These are phyloP conservation scores for Furcula furcula DNA, from an alignment of 2,888 invertebrate species.

Conservation along the genomic window DNA sequence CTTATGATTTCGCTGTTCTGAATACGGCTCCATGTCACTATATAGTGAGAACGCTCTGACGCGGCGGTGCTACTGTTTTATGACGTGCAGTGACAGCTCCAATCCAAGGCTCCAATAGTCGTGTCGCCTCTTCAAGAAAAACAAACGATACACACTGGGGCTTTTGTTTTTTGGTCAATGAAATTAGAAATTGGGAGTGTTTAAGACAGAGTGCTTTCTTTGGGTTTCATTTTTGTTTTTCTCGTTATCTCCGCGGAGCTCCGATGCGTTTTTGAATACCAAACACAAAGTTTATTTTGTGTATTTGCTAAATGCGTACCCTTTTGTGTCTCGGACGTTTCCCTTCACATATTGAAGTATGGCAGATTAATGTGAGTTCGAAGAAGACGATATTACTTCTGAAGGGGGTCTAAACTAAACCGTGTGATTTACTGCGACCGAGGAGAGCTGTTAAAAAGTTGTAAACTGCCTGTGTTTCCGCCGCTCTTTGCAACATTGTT, in stretches of 20 bases:
- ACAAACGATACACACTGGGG: constrained; percentile 12
- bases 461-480: constrained; percentile 79
- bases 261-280: constrained; percentile 14
- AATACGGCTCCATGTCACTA: constrained; percentile 41
- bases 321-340: constrained; percentile 63
- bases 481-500: constrained; percentile 67
- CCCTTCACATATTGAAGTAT: constrained; percentile 75
- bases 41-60: constrained; percentile 42
- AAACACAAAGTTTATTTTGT: constrained; percentile 31
- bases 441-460: constrained; percentile 75
- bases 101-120: no score
- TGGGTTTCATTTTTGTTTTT: constrained; percentile 4
- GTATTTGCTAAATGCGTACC: constrained; percentile 53
- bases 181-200: constrained; percentile 31
- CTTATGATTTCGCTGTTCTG: constrained; percentile 28
- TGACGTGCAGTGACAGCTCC: constrained; percentile 61
- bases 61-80: constrained; percentile 61
- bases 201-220: constrained; percentile 7
- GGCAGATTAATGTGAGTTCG: constrained; percentile 78
- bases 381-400: constrained; percentile 79
- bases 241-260: constrained; percentile 1
- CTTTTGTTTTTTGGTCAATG: constrained; percentile 24
- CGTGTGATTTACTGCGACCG: constrained; percentile 75
- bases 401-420: constrained; percentile 73
- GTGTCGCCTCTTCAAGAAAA: constrained; percentile 37